These are phyloP conservation scores for Seira ritae DNA, from an alignment of 2,888 invertebrate species.

Conservation along the genomic window DNA sequence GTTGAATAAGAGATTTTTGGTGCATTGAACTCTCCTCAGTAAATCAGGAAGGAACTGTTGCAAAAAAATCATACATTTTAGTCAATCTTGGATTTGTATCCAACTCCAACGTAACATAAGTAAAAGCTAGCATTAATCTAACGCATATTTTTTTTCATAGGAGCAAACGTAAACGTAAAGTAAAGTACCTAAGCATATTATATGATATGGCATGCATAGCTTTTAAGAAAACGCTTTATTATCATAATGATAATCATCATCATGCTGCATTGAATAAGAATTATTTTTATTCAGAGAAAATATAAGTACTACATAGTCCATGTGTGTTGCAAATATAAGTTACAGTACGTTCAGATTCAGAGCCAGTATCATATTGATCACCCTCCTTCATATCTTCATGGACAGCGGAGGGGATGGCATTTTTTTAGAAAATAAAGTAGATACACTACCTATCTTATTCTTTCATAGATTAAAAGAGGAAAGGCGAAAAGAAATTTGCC, in stretches of 20 bases:
- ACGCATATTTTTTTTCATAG: background rate
- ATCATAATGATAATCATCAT: background rate
- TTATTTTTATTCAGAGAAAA: background rate
- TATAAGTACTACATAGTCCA: background rate
- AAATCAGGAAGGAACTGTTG: constrained; percentile 58
- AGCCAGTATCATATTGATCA: background rate
- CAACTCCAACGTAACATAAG: background rate
- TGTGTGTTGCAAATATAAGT: background rate
- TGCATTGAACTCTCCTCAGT: constrained; percentile 52
- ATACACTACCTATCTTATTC: too few relatives aligned
- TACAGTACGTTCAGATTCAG: background rate
- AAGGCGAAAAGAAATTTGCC: too few relatives aligned
- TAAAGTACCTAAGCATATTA: background rate
- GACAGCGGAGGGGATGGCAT: too few relatives aligned
- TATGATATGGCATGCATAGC: background rate
- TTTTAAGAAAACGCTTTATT: background rate
- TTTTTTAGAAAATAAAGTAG: too few relatives aligned
- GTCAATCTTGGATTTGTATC: background rate
- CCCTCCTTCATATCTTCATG: too few relatives aligned
- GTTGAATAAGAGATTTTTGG: constrained; percentile 12
- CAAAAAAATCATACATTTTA: background rate
- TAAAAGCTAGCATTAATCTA: background rate
- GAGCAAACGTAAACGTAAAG: background rate
- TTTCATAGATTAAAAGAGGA: too few relatives aligned
- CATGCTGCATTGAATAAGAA: background rate